Base-by-base conservation (phyloP, 2,113 vertebrate genomes). In the Neotragus pygmaeus region DNA sequence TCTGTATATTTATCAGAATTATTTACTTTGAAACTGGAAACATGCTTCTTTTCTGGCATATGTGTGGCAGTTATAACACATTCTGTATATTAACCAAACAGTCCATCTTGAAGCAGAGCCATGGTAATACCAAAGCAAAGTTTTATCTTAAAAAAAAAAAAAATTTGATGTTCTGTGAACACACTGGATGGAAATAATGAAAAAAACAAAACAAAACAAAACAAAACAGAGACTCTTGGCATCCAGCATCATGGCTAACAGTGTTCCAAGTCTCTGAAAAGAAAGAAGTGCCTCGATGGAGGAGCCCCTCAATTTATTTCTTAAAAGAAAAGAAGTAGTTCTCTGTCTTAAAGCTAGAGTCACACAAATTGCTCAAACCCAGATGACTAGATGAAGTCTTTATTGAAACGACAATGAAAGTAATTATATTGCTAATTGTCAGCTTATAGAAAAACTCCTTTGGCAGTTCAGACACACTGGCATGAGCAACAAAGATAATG, bases 361-460 rank as follows among this genome's bases (percentile, higher is more conserved):
- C 57, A 73, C 36, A 47, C 6, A 60, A 92, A 93, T 85, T 81
- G 19, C 85, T 95, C 21, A 47, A 83, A 58, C 55, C 27, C 81
- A 88, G 43, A 94, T 39, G 91, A 57, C 21, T 23, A n/a, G 49
- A 87, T 91, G 64, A 77, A 62, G 84, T 90, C 75, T 94, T 96
- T 94, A 94, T 33, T 89, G 81, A 95, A 91, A 93, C 33, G 49
- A 93, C 86, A 94, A 94, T 57, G 89, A 73, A 88, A 95, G 28
- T 92, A 97, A 95, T 97, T 95, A 88, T 47, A 93, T 91, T 92
- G 45, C 94, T 96, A 97, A 64, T 10, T 82, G 86, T 85, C 82
- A 81, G 9, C 23, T 92, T 84, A 27, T 27, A 55, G 51, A 51
- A 82, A 73, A 28, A 78, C 9, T 45, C 15, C 57, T 93, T 62